These are phyloP conservation scores for Synergus gifuensis DNA, from an alignment of 2,888 invertebrate genomes.

Conservation along the genomic window DNA sequence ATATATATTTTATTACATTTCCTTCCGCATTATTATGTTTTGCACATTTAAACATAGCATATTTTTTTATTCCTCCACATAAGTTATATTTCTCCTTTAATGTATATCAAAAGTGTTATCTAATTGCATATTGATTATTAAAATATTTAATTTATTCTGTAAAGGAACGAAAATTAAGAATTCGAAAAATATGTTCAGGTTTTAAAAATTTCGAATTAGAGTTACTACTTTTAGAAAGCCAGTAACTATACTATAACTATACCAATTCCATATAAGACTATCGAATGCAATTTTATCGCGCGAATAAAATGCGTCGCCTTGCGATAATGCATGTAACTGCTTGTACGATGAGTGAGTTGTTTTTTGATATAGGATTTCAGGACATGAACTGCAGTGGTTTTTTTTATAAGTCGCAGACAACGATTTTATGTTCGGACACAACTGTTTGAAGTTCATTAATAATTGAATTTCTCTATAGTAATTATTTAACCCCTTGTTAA, in stretches of 20 bases:
- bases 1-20: not conserved
- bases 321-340: constrained; percentile 15
- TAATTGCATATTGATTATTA: no score
- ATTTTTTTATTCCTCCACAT: not conserved
- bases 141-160: no score
- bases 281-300: constrained; percentile 21
- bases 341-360: constrained; percentile 18
- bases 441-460: no score
- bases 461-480: no score
- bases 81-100: not conserved
- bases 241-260: not conserved
- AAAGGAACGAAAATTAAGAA: no score
- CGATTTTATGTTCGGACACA: no score
- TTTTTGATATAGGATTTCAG: constrained; percentile 20
- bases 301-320: constrained; percentile 19
- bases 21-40: not conserved
- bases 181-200: not conserved
- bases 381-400: not conserved
- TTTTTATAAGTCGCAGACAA: not conserved
- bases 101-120: not conserved
- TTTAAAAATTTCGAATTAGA: not conserved
- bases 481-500: no score
- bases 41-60: not conserved
- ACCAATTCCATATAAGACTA: not conserved
- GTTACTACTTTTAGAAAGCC: not conserved